These are phyloP conservation scores for Leptothorax acervorum DNA, from an alignment of 2,888 invertebrate genomes.

Conservation along the genomic window DNA sequence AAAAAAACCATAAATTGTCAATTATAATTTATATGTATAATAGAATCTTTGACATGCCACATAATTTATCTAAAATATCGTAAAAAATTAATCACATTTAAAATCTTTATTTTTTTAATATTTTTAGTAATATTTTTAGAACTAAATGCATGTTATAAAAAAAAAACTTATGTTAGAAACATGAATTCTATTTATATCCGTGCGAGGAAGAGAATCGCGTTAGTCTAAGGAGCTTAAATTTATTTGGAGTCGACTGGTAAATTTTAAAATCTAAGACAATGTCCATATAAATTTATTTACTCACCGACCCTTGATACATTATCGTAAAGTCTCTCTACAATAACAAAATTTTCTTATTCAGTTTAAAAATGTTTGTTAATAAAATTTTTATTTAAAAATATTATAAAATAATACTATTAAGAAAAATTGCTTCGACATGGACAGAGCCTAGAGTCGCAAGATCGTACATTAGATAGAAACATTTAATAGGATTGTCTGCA, in stretches of 20 bases:
- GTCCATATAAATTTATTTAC: slow-evolving; percentile 49
- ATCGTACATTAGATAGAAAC: slow-evolving; percentile 34
- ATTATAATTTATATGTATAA: background rate
- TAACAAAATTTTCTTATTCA: background rate
- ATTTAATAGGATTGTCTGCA: slow-evolving; percentile 19
- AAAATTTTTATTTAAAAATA: background rate
- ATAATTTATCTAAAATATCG: background rate
- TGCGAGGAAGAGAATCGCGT: slow-evolving; percentile 44
- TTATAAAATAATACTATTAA: background rate
- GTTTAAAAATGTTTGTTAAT: background rate
- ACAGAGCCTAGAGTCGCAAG: slow-evolving; percentile 18
- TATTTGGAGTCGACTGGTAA: slow-evolving; percentile 57
- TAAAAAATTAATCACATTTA: background rate
- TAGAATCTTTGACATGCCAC: background rate
- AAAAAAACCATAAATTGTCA: background rate
- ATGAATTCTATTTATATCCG: slow-evolving; percentile 59
- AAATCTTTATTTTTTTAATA: background rate
- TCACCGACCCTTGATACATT: background rate
- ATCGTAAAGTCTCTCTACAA: background rate
- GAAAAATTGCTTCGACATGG: slow-evolving; percentile 23
- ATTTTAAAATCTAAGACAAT: slow-evolving; percentile 61
- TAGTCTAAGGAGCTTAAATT: slow-evolving; percentile 64
- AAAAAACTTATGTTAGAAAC: slow-evolving; percentile 39
- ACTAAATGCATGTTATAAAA: background rate
- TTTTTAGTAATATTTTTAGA: background rate